Base-by-base conservation (phyloP, 2,113 vertebrate genomes). In the Festucalex cinctus region DNA sequence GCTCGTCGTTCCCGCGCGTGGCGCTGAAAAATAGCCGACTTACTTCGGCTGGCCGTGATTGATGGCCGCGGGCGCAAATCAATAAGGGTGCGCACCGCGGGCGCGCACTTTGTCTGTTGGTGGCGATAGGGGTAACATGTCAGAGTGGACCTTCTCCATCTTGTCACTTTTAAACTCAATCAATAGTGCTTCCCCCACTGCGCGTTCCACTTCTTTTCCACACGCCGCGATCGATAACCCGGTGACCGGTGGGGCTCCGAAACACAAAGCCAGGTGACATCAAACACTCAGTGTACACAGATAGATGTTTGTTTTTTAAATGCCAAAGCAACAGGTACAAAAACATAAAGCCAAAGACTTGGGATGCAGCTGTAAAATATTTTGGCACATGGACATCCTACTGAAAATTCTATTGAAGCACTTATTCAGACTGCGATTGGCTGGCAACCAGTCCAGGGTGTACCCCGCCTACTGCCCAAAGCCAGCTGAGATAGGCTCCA, bases 121-220 rank as follows among this genome's bases (percentile, higher is more conserved):
- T 65, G 41, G 85, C 80, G 83, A 81, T 86, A 60, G 74, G 87
- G 79, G 79, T 75, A 87, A 83, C 77, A 60, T 79, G 81, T 85
- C 85, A 76, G 79, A 80, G 82, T 68, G 76, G 79, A 73, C 69
- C 87, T 87, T 81, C 81, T 90, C 90, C 81, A 85, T 92, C 82
- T 88, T 85, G 85, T 86, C 83, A 84, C 82, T 89, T n/a, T 88
- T 89, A 83, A 84, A 82, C 70, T 77, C 85, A 76, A 91, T 91
- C 91, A 84, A 91, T 91, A 84, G 63, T 59, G 72, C 81, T 80
- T 81, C 74, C 78, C 54, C 71, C 63, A 72, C 70, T 59, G 32
- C 72, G 68, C 51, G 54, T 63, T 62, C 68, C 51, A 61, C 66
- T 9, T 48, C 60, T 56, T 60, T 68, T 73, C 69, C 58, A 61